Percentiles rank a stretch among this genome's conserved stretches.
phyloP scores from a whole-genome alignment of 64 coral and sea anemone species.

The Anthopleura sola region DNA sequence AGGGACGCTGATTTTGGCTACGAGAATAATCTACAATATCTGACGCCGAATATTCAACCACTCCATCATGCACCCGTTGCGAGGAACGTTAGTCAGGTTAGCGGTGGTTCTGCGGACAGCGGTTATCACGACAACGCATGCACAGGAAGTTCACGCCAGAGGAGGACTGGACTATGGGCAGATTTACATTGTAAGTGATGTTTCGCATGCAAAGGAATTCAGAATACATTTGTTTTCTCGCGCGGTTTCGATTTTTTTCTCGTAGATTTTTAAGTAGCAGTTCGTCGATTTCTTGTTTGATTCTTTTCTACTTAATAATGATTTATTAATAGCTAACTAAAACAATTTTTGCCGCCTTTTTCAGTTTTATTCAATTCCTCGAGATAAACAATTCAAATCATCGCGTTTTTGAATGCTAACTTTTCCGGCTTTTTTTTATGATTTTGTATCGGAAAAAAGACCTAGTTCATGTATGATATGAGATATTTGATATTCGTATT shows the following conservation, averaged over 20 bases:
- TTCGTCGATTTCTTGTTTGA: background rate
- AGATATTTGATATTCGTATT: too few species aligned
- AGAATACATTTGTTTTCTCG: background rate
- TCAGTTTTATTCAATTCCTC: too few species aligned
- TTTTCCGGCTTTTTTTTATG: too few species aligned
- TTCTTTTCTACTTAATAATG: too few species aligned
- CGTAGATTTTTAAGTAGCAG: background rate
- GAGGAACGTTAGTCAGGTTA: conserved; percentile 81
- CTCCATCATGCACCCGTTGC: conserved; percentile 30
- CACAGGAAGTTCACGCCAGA: conserved; percentile 55
- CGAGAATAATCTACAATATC: conserved; percentile 75
- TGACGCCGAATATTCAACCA: conserved; percentile 55
- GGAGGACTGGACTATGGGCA: conserved; percentile 77
- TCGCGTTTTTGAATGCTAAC: too few species aligned
- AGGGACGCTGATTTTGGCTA: conserved; percentile 74
- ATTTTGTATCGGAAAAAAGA: too few species aligned
- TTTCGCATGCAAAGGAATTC: background rate
- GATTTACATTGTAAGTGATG: conserved; percentile 69
- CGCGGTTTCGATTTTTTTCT: background rate
- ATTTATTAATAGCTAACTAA: too few species aligned
- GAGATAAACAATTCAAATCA: too few species aligned
- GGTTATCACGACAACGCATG: conserved; percentile 86
- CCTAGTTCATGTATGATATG: too few species aligned
- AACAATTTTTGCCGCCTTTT: too few species aligned
- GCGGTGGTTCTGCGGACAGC: conserved; percentile 85